Evolutionary conservation across 2,888 invertebrate genomes (phyloP).

Genomic region (Apantesis nais): DNA sequence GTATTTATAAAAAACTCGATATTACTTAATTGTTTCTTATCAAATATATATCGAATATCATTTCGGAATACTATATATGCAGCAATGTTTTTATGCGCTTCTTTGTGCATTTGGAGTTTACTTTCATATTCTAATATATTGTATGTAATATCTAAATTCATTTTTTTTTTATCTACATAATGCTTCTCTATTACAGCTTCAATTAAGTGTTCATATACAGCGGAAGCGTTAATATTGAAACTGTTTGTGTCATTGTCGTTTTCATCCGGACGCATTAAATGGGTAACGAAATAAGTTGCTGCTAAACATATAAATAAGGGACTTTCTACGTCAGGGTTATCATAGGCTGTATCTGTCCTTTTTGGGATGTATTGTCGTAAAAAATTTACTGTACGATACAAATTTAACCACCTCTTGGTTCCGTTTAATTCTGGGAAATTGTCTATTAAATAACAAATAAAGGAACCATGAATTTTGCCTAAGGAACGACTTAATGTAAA

Average conservation of each 20-base stretch:
- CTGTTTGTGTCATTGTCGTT: conserved; percentile 21
- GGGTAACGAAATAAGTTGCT: conserved; percentile 20
- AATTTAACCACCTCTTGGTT: neutral
- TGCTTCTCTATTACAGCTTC: conserved; percentile 26
- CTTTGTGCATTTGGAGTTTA: conserved; percentile 16
- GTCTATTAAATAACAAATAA: neutral
- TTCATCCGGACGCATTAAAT: conserved; percentile 10
- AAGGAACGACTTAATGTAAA: conserved; percentile 5
- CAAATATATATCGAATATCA: conserved; percentile 19
- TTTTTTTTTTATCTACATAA: conserved; percentile 29
- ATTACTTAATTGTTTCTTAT: neutral
- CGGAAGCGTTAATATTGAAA: conserved; percentile 11
- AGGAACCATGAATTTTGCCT: conserved; percentile 1
- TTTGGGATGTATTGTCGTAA: neutral
- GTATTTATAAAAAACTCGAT: neutral
- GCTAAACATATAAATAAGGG: conserved; percentile 28
- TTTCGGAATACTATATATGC: conserved; percentile 10
- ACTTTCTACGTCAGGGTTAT: conserved; percentile 3
- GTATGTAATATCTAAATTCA: conserved; percentile 23
- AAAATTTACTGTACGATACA: neutral
- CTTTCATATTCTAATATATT: conserved; percentile 23
- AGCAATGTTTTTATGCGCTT: conserved; percentile 30
- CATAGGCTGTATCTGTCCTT: neutral
- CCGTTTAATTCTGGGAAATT: neutral
- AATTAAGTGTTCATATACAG: conserved; percentile 27